A percentile compares a stretch with the other conserved stretches of the same genome.
Conservation (phyloP, 2,888 invertebrate genomes). For the Agrotis segetum region DNA sequence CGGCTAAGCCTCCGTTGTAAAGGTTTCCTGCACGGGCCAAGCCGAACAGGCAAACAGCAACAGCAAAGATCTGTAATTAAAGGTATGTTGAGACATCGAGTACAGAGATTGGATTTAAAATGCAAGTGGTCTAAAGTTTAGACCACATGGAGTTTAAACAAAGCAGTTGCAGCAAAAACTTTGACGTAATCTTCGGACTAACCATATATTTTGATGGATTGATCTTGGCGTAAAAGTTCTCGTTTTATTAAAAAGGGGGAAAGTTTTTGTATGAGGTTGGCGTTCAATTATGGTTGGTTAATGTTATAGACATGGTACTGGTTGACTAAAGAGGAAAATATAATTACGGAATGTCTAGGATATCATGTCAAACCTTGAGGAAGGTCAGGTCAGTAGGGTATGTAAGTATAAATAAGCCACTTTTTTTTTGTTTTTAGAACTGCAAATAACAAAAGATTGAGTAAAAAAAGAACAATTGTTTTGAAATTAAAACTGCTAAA, state of each 20-base stretch:
- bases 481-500: slow-evolving; percentile 13
- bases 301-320: background rate
- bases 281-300: background rate
- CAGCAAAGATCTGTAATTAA: slow-evolving; percentile 69
- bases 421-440: background rate
- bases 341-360: background rate
- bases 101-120: background rate
- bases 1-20: slow-evolving; percentile 49
- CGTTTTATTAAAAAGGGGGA: too few species aligned
- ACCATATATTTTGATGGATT: too few species aligned
- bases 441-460: background rate
- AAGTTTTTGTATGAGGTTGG: too few species aligned
- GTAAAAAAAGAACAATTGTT: background rate
- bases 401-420: too few species aligned
- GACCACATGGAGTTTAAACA: too few species aligned
- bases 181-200: too few species aligned
- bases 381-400: background rate
- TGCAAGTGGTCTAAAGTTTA: too few species aligned
- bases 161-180: too few species aligned
- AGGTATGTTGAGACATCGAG: background rate
- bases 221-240: too few species aligned
- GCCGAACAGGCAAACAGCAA: slow-evolving; percentile 75
- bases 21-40: slow-evolving; percentile 73
- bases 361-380: background rate
- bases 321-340: background rate